phyloP scores from a whole-genome alignment of 2,797 vertebrate species.

The Gorsachius magnificus region DNA sequence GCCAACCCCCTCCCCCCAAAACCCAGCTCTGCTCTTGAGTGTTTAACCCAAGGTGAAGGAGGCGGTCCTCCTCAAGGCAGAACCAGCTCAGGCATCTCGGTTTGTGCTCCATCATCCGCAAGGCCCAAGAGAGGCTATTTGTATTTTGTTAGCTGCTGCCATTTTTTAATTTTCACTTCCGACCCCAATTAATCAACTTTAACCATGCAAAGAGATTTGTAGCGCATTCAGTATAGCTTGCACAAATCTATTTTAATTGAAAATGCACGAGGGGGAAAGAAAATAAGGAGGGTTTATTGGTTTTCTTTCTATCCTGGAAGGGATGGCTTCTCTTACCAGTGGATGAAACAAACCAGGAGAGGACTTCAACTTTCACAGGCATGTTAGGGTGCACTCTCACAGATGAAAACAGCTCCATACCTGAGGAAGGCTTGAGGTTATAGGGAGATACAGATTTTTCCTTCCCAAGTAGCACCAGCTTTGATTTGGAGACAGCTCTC shows the following conservation, averaged over 20 bases:
- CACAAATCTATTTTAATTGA: slow-evolving; percentile 67
- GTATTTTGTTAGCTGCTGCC: not conserved
- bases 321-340: not conserved
- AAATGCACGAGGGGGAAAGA: slow-evolving; percentile 15
- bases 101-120: not conserved
- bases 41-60: slow-evolving; percentile 41
- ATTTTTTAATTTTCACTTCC: slow-evolving; percentile 63
- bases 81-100: not conserved
- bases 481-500: not conserved
- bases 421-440: not conserved
- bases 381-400: not conserved
- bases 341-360: not conserved
- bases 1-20: not conserved
- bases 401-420: not conserved
- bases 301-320: not conserved
- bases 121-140: not conserved
- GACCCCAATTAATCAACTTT: slow-evolving; percentile 60
- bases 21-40: not conserved
- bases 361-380: not conserved
- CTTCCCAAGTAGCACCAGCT: not conserved
- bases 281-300: not conserved
- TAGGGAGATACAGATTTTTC: not conserved
- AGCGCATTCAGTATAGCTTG: slow-evolving; percentile 22
- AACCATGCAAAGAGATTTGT: slow-evolving; percentile 61
- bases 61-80: not conserved